Evolutionary conservation across 2,888 invertebrate species (phyloP).

Genomic region (Amiota minor): DNA sequence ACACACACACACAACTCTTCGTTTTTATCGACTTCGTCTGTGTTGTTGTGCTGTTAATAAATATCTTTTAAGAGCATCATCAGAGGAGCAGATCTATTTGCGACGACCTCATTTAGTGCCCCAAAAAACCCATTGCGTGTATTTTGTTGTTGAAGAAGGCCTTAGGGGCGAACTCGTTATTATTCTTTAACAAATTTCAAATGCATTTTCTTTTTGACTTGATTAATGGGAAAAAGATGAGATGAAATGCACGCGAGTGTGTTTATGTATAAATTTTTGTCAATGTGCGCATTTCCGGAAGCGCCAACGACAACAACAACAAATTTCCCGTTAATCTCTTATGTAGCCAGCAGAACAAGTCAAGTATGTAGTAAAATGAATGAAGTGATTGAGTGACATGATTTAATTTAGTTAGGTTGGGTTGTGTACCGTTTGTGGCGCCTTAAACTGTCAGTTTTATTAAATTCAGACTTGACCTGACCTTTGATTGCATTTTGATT

Average conservation of each 20-base stretch:
- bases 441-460: too few relatives aligned
- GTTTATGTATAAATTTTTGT: constrained; percentile 25
- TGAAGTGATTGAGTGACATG: not conserved
- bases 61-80: too few relatives aligned
- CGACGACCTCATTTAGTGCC: constrained; percentile 7
- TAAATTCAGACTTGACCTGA: constrained; percentile 33
- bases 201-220: constrained; percentile 12
- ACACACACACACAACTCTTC: constrained; percentile 8
- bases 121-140: not conserved
- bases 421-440: too few relatives aligned
- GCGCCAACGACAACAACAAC: constrained; percentile 23
- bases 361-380: constrained; percentile 32
- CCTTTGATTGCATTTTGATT: constrained; percentile 36
- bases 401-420: not conserved
- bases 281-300: constrained; percentile 64
- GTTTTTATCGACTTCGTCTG: not conserved
- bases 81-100: too few relatives aligned
- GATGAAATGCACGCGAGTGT: not conserved
- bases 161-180: not conserved
- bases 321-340: not conserved
- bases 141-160: not conserved
- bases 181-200: not conserved
- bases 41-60: not conserved
- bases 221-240: not conserved
- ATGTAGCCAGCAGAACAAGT: constrained; percentile 27